These are phyloP conservation scores for Silvanus unidentatus DNA, from an alignment of 2,888 invertebrate species.

Conservation along the genomic window DNA sequence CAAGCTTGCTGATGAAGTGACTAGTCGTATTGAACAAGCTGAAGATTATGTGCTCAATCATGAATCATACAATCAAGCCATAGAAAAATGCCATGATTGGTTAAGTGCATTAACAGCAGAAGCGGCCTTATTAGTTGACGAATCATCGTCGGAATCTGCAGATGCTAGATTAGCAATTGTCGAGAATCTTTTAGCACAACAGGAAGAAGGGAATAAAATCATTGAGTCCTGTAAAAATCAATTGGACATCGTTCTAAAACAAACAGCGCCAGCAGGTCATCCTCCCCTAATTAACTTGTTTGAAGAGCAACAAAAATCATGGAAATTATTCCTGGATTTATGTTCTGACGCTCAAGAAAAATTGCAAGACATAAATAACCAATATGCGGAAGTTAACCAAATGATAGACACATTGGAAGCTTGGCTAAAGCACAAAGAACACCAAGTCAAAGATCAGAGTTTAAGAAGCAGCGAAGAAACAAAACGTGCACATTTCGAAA, in stretches of 20 bases:
- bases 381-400: conserved; percentile 77
- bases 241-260: conserved; percentile 64
- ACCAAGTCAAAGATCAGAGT: conserved; percentile 81
- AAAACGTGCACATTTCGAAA: conserved; percentile 72
- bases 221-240: conserved; percentile 65
- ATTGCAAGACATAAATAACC: conserved; percentile 67
- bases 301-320: conserved; percentile 66
- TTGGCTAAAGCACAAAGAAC: conserved; percentile 84
- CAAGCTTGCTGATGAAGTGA: conserved; percentile 60
- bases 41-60: conserved; percentile 74
- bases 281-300: conserved; percentile 65
- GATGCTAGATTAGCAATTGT: conserved; percentile 69
- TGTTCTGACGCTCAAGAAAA: conserved; percentile 67
- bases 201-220: conserved; percentile 66
- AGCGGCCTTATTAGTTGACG: conserved; percentile 70
- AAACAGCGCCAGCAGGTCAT: conserved; percentile 74
- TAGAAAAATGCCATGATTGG: conserved; percentile 80
- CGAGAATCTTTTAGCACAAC: conserved; percentile 68
- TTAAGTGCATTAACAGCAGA: conserved; percentile 73
- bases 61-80: conserved; percentile 72
- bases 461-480: conserved; percentile 79
- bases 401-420: conserved; percentile 70
- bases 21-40: conserved; percentile 58
- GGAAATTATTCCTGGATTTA: conserved; percentile 68
- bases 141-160: conserved; percentile 70